Conservation (phyloP, 2,113 vertebrate genomes). For the Trinectes maculatus region DNA sequence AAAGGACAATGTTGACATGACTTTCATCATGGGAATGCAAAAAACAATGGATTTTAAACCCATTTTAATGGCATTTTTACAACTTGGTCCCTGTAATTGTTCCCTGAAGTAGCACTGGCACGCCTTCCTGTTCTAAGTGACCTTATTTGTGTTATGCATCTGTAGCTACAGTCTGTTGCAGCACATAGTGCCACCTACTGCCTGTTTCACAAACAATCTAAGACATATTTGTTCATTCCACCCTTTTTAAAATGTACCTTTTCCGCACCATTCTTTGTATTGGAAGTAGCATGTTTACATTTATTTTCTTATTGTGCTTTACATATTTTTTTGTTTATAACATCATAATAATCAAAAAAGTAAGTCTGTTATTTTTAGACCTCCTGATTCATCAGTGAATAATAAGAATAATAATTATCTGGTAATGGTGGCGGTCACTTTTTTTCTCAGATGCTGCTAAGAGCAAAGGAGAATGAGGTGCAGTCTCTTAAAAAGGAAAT, state of each 20-base stretch:
- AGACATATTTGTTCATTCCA: neutral
- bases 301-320: neutral
- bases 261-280: neutral
- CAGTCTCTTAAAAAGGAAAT: slow-evolving; percentile 91
- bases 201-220: no score
- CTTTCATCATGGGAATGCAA: neutral
- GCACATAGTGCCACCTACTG: slow-evolving; percentile 66
- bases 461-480: slow-evolving; percentile 92
- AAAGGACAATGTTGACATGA: slow-evolving; percentile 5
- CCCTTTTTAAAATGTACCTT: no score
- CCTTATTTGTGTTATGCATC: slow-evolving; percentile 26
- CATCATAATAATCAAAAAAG: no score
- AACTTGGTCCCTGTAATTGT: slow-evolving; percentile 11
- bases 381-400: no score
- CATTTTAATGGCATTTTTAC: slow-evolving; percentile 12
- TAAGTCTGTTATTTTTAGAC: no score
- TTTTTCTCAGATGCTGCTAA: slow-evolving; percentile 84
- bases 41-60: neutral
- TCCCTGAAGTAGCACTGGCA: slow-evolving; percentile 23
- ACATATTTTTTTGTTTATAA: no score
- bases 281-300: neutral
- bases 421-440: neutral
- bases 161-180: neutral
- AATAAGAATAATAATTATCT: no score
- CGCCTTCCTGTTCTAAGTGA: neutral